These are phyloP conservation scores for Graptemys geographica DNA, from an alignment of 2,797 vertebrate genomes.

Conservation along the genomic window DNA sequence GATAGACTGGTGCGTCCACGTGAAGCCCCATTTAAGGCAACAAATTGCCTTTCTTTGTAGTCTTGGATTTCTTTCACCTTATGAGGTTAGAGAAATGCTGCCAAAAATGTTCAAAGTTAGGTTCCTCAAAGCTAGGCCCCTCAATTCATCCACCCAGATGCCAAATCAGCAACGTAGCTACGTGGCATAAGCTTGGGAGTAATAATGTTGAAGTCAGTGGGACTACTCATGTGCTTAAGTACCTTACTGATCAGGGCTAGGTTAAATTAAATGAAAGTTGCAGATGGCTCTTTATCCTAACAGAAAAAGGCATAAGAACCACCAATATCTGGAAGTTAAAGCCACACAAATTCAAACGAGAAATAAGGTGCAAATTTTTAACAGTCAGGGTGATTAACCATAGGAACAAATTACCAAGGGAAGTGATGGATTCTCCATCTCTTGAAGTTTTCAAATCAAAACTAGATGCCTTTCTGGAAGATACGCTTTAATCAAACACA, in stretches of 20 bases:
- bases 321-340: fast-evolving
- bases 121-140: not conserved
- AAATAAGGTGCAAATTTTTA: not conserved
- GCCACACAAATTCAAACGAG: not conserved
- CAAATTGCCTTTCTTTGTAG: not conserved
- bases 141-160: not conserved
- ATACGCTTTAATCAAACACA: not conserved
- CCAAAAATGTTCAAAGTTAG: not conserved
- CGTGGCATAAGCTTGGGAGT: not conserved
- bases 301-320: not conserved
- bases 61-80: not conserved
- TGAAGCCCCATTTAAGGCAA: not conserved
- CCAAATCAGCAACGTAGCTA: not conserved
- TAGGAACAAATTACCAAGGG: not conserved
- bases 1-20: not conserved
- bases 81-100: not conserved
- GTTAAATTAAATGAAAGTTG: not conserved
- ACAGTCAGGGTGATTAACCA: not conserved
- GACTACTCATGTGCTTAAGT: not conserved
- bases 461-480: not conserved
- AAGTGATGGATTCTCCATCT: not conserved
- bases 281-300: not conserved
- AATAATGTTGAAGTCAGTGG: not conserved
- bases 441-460: not conserved
- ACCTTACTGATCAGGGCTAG: not conserved